These are phyloP conservation scores for Temnothorax longispinosus DNA, from an alignment of 1,140 invertebrate genomes.

Conservation along the genomic window DNA sequence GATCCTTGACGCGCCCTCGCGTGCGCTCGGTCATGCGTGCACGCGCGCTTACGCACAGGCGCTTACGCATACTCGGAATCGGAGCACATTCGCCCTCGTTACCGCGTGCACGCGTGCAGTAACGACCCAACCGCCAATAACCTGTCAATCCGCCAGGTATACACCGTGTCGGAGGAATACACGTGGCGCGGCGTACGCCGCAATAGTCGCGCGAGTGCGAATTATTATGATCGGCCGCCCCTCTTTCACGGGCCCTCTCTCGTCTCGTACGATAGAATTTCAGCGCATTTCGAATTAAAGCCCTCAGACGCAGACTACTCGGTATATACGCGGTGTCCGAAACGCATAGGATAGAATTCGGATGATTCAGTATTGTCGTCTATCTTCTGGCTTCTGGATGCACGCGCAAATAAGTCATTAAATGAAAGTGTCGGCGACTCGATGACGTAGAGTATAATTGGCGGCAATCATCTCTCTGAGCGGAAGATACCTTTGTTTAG, in stretches of 20 bases:
- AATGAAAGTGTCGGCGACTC: not conserved
- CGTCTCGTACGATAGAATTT: not conserved
- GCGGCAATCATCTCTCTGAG: not conserved
- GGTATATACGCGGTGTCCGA: not conserved
- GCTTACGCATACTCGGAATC: slow-evolving; percentile 42
- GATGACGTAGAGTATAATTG: not conserved
- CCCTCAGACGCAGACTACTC: not conserved
- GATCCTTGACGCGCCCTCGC: slow-evolving; percentile 58
- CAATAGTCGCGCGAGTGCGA: slow-evolving; percentile 15
- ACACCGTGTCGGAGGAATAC: slow-evolving; percentile 40
- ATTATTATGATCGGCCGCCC: slow-evolving; percentile 12
- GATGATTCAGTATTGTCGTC: not conserved
- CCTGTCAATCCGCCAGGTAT: slow-evolving; percentile 60
- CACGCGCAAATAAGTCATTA: not conserved
- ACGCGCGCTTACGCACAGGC: slow-evolving; percentile 32
- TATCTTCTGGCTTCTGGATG: not conserved
- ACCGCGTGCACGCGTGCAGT: slow-evolving; percentile 33
- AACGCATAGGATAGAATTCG: not conserved
- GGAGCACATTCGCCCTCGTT: slow-evolving; percentile 48
- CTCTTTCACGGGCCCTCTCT: not conserved
- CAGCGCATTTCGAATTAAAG: not conserved
- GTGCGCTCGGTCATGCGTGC: slow-evolving; percentile 46
- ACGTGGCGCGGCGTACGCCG: slow-evolving; percentile 27
- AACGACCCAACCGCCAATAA: slow-evolving; percentile 57
- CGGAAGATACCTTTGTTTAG: too few relatives aligned